Evolutionary conservation across 2,888 invertebrate species (phyloP).

Genomic region (Operophtera brumata): DNA sequence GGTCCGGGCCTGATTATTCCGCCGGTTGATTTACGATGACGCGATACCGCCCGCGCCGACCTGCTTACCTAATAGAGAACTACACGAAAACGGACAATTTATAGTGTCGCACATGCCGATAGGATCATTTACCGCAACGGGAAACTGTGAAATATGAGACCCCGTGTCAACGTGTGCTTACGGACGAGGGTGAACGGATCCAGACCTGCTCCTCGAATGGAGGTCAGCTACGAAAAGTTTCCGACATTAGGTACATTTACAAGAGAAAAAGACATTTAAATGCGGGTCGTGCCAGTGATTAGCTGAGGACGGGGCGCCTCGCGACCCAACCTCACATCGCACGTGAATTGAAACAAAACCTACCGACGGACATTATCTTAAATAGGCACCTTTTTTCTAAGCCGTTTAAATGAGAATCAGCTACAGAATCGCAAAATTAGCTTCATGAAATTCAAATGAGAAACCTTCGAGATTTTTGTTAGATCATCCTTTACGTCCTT

Average conservation of each 20-base stretch:
- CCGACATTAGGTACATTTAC: constrained; percentile 53
- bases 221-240: constrained; percentile 50
- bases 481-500: background rate
- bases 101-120: constrained; percentile 62
- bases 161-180: constrained; percentile 56
- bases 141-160: constrained; percentile 68
- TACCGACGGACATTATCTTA: constrained; percentile 44
- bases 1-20: constrained; percentile 71
- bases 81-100: constrained; percentile 67
- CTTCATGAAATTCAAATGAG: constrained; percentile 27
- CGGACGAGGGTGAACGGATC: constrained; percentile 50
- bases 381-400: constrained; percentile 39
- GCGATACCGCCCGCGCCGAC: constrained; percentile 56
- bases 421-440: constrained; percentile 28
- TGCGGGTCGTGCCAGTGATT: constrained; percentile 74
- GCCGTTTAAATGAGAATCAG: constrained; percentile 29
- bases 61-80: constrained; percentile 63
- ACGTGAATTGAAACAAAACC: constrained; percentile 53
- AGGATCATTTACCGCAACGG: constrained; percentile 61
- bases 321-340: constrained; percentile 51
- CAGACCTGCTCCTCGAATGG: constrained; percentile 37
- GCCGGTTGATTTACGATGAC: constrained; percentile 76
- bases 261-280: constrained; percentile 68
- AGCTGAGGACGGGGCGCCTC: constrained; percentile 57
- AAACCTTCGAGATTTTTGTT: constrained; percentile 12